Percentiles rank a stretch among this genome's conserved stretches.
phyloP scores from a whole-genome alignment of 2,113 vertebrate genomes.

The Oncorhynchus kisutch region DNA sequence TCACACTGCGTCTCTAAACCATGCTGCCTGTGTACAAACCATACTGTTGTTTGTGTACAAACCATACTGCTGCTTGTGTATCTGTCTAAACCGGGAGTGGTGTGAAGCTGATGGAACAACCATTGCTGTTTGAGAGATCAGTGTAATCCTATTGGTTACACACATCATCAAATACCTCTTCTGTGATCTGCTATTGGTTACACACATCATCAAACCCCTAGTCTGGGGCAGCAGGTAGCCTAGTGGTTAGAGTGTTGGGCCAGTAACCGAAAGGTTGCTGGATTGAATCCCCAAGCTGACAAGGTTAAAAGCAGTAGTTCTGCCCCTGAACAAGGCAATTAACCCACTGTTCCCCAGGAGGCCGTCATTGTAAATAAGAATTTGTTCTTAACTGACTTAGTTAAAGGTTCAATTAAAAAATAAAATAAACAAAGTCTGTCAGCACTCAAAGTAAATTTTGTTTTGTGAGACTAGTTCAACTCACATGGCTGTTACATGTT shows the following conservation, averaged over 20 bases:
- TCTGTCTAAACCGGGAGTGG: too few relatives aligned
- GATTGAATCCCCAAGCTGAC: too few relatives aligned
- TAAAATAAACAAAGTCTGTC: not conserved
- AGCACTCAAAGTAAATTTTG: not conserved
- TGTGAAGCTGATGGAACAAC: too few relatives aligned
- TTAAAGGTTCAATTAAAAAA: too few relatives aligned
- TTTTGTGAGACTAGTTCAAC: not conserved
- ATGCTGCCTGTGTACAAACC: slow-evolving; percentile 9
- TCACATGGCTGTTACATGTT: not conserved
- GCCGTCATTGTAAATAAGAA: too few relatives aligned
- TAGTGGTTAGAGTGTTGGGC: too few relatives aligned
- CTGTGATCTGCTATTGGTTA: not conserved
- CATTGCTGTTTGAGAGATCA: slow-evolving; percentile 21
- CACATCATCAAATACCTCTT: not conserved
- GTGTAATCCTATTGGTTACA: slow-evolving; percentile 35
- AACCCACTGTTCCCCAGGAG: too few relatives aligned
- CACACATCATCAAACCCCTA: not conserved
- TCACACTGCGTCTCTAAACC: not conserved
- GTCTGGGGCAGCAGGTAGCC: not conserved
- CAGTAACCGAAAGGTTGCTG: too few relatives aligned
- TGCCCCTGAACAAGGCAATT: too few relatives aligned
- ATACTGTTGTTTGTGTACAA: slow-evolving; percentile 13
- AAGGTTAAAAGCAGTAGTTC: too few relatives aligned
- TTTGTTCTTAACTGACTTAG: too few relatives aligned
- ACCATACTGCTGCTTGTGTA: slow-evolving; percentile 12